Evolutionary conservation across 2,888 invertebrate genomes (phyloP).

Genomic region (Scelioninae gen. 2): DNA sequence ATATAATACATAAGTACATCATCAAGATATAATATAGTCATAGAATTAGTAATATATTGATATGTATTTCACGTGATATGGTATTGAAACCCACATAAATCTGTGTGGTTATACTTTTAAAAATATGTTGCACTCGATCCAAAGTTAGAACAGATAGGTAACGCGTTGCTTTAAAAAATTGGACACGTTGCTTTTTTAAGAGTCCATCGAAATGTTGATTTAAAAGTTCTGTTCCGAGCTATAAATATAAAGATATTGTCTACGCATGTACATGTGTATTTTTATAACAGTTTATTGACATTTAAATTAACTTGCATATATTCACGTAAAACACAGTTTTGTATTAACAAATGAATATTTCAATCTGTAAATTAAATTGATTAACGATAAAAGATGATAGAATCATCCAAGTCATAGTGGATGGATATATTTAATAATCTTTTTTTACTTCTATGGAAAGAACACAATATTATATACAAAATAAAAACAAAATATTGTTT

Average conservation of each 20-base stretch:
- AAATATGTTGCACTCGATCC: slow-evolving; percentile 38
- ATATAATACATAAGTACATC: slow-evolving; percentile 8
- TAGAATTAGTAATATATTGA: slow-evolving; percentile 26
- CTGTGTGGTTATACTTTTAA: slow-evolving; percentile 23
- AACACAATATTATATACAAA: too few relatives aligned
- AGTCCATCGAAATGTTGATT: slow-evolving; percentile 15
- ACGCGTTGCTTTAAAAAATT: slow-evolving; percentile 20
- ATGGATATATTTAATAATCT: too few relatives aligned
- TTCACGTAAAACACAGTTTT: too few relatives aligned
- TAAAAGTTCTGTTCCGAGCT: slow-evolving; percentile 16
- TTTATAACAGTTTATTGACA: too few relatives aligned
- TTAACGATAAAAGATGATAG: too few relatives aligned
- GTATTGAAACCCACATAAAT: slow-evolving; percentile 38
- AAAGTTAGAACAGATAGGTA: slow-evolving; percentile 24
- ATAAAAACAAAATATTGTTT: too few relatives aligned
- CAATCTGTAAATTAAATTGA: too few relatives aligned
- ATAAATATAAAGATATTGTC: slow-evolving; percentile 11
- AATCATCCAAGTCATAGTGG: too few relatives aligned
- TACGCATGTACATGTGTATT: too few relatives aligned
- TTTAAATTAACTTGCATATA: too few relatives aligned
- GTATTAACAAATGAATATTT: too few relatives aligned
- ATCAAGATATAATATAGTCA: slow-evolving; percentile 20
- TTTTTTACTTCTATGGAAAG: too few relatives aligned
- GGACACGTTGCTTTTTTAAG: slow-evolving; percentile 1
- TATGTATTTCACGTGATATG: slow-evolving; percentile 30